Evolutionary conservation across 2,113 vertebrate species (phyloP).

Genomic region (Microtus ochrogaster): DNA sequence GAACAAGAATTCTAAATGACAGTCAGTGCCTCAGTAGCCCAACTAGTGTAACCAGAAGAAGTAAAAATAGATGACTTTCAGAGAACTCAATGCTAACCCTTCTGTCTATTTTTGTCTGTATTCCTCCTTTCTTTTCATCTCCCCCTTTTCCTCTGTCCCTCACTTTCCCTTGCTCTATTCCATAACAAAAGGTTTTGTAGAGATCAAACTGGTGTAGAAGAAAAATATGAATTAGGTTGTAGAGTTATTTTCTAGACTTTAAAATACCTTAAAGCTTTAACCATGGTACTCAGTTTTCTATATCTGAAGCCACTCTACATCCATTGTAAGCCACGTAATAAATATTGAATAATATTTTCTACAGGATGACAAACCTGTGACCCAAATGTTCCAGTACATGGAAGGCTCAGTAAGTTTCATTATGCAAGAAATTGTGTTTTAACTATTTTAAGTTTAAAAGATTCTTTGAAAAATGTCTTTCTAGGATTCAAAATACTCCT

Average conservation of each 20-base stretch:
- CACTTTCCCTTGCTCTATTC: background rate
- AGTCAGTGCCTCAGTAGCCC: background rate
- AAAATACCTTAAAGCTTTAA: background rate
- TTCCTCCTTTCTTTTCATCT: no score
- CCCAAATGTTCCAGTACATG: background rate
- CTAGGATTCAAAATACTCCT: background rate
- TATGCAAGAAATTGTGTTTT: background rate
- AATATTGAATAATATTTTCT: background rate
- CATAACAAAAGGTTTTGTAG: background rate
- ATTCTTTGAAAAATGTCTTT: background rate
- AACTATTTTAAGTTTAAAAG: slow-evolving; percentile 20
- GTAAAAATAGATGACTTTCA: background rate
- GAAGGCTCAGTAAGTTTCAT: background rate
- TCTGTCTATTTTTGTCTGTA: background rate
- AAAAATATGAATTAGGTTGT: background rate
- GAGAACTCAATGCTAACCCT: background rate
- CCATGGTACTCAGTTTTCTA: background rate
- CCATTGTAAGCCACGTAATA: background rate
- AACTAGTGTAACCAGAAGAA: slow-evolving; percentile 6
- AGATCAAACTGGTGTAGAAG: background rate
- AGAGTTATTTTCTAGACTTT: background rate
- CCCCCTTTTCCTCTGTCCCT: background rate
- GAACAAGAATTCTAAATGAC: slow-evolving; percentile 22
- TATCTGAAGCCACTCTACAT: background rate
- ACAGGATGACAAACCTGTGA: background rate